Evolutionary conservation across 2,888 invertebrate species (phyloP).

Genomic region (Emesis furor): DNA sequence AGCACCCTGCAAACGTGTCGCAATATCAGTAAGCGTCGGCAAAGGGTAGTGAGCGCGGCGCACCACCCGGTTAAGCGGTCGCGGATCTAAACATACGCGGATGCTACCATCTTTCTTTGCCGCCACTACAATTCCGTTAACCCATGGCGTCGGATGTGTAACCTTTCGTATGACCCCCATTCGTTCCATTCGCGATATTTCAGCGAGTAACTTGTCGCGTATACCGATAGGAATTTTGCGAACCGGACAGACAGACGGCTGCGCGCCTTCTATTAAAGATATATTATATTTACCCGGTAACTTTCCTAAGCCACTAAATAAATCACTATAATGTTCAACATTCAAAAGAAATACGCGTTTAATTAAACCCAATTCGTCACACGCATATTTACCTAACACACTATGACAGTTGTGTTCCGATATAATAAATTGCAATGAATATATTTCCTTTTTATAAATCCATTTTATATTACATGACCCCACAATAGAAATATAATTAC

Average conservation of each 20-base stretch:
- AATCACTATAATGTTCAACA: background rate
- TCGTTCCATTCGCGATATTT: background rate
- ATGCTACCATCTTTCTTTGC: slow-evolving; percentile 63
- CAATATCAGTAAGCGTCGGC: slow-evolving; percentile 56
- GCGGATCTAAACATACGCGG: slow-evolving; percentile 65
- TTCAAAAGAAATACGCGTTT: background rate
- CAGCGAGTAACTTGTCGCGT: background rate
- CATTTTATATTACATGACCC: background rate
- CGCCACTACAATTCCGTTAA: slow-evolving; percentile 68
- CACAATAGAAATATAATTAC: background rate
- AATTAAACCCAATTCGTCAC: slow-evolving; percentile 14
- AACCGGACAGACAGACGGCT: slow-evolving; percentile 11
- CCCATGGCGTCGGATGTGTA: slow-evolving; percentile 52
- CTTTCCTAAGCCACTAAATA: background rate
- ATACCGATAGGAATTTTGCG: background rate
- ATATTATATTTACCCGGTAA: slow-evolving; percentile 14
- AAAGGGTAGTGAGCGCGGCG: slow-evolving; percentile 62
- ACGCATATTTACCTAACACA: background rate
- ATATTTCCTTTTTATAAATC: background rate
- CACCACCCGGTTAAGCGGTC: slow-evolving; percentile 56
- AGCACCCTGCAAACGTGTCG: slow-evolving; percentile 22
- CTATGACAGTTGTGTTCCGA: background rate
- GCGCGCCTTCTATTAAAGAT: background rate
- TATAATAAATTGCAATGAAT: slow-evolving; percentile 2
- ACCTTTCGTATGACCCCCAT: background rate